These are phyloP conservation scores for Plusia festucae DNA, from an alignment of 2,888 invertebrate species.

Conservation along the genomic window DNA sequence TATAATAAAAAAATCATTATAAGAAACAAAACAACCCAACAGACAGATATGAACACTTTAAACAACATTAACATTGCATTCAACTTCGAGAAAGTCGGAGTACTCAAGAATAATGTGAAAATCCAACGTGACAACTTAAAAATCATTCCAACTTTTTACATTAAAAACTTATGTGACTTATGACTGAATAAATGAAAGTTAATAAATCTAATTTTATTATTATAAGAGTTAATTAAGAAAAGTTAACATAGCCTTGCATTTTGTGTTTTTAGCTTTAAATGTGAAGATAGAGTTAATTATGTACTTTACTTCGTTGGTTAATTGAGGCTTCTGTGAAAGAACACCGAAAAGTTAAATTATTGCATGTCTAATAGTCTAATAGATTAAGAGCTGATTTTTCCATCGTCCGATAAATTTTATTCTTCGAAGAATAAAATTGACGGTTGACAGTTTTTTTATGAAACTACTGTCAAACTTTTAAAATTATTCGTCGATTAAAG, in stretches of 20 bases:
- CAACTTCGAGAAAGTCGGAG: not conserved
- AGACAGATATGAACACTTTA: slow-evolving; percentile 1
- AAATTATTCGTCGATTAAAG: too few relatives aligned
- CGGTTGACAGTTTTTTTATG: too few relatives aligned
- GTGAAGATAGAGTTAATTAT: slow-evolving; percentile 18
- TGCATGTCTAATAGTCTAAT: too few relatives aligned
- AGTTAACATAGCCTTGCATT: slow-evolving; percentile 19
- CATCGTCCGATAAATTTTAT: too few relatives aligned
- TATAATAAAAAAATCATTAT: not conserved
- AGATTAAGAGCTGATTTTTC: too few relatives aligned
- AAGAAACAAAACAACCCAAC: not conserved
- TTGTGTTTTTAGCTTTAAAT: slow-evolving; percentile 27
- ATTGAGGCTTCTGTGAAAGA: too few relatives aligned
- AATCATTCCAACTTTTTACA: slow-evolving; percentile 34
- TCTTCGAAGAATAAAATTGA: too few relatives aligned
- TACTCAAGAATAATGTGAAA: slow-evolving; percentile 4
- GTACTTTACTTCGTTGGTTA: slow-evolving; percentile 1
- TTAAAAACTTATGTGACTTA: slow-evolving; percentile 28
- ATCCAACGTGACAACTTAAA: slow-evolving; percentile 19
- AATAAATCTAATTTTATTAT: slow-evolving; percentile 23
- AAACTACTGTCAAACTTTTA: too few relatives aligned
- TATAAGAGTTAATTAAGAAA: slow-evolving; percentile 30
- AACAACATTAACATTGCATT: slow-evolving; percentile 1
- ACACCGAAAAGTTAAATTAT: too few relatives aligned
- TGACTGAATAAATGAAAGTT: not conserved